Percentiles rank a stretch among this genome's conserved stretches.
phyloP scores from a whole-genome alignment of 1,140 invertebrate species.

The Rhopalosiphum maidis region DNA sequence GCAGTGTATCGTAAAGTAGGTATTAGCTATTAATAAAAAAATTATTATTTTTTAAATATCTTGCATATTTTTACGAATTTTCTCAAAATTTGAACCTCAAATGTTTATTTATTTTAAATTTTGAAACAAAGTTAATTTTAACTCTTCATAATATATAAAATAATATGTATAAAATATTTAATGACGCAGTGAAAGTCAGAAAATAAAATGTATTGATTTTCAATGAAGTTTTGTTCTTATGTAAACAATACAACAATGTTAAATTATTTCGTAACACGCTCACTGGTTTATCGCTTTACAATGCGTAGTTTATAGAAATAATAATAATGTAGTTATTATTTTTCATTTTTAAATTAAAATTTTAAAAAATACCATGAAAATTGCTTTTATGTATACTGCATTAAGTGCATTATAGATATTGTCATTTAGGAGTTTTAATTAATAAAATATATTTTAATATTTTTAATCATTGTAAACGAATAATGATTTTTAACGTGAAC shows the following conservation, averaged over 20 bases:
- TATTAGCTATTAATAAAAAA: no score
- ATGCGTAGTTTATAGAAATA: neutral
- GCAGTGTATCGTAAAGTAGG: neutral
- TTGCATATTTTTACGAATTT: no score
- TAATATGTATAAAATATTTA: neutral
- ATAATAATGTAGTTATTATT: neutral
- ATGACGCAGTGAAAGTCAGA: neutral
- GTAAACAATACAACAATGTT: neutral
- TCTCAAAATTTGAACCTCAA: no score
- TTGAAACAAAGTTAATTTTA: neutral
- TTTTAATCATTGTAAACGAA: neutral
- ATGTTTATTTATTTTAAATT: no score
- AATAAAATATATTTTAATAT: no score
- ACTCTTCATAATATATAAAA: neutral
- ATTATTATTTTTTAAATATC: no score
- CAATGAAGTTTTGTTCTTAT: neutral
- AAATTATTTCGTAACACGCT: neutral
- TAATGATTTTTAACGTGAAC: neutral
- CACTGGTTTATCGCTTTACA: neutral
- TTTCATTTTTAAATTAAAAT: neutral
- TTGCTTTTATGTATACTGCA: neutral
- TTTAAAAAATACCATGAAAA: neutral
- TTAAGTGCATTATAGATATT: neutral
- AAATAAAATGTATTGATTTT: conserved; percentile 15
- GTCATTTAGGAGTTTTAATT: neutral